A percentile compares a stretch with the other conserved stretches of the same genome.
Conservation (phyloP, 2,888 invertebrate species). For the Ophion ventricosus region DNA sequence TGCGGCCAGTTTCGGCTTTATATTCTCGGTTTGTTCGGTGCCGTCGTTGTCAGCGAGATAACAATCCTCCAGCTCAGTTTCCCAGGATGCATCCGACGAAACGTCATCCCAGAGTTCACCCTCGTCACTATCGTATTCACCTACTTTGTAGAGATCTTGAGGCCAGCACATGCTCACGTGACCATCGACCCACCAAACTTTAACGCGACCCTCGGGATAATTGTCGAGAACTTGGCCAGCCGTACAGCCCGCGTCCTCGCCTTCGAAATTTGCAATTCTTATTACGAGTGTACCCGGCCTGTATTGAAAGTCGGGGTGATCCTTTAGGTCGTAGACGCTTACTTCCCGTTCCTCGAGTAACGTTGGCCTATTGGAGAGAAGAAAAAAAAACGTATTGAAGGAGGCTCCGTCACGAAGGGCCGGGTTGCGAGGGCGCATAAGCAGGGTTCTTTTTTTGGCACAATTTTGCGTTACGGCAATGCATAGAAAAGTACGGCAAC, state of each 20-base stretch:
- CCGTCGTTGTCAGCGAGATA: slow-evolving; percentile 85
- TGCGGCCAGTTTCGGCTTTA: slow-evolving; percentile 87
- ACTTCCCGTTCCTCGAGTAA: slow-evolving; percentile 91
- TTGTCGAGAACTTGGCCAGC: slow-evolving; percentile 96
- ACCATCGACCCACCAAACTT: slow-evolving; percentile 97
- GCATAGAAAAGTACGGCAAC: too few species aligned
- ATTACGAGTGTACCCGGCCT: slow-evolving; percentile 96
- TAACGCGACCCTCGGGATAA: slow-evolving; percentile 92
- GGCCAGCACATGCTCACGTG: slow-evolving; percentile 95
- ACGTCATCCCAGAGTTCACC: slow-evolving; percentile 90
- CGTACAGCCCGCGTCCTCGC: slow-evolving; percentile 89
- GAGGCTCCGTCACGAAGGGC: too few species aligned
- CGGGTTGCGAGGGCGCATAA: too few species aligned
- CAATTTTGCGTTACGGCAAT: too few species aligned
- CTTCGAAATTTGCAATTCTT: slow-evolving; percentile 91
- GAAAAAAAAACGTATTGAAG: too few species aligned
- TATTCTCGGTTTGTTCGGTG: slow-evolving; percentile 80
- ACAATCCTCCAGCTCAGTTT: slow-evolving; percentile 89
- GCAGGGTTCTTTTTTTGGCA: too few species aligned
- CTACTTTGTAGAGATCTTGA: slow-evolving; percentile 93
- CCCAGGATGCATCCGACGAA: slow-evolving; percentile 92
- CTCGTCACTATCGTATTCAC: slow-evolving; percentile 91
- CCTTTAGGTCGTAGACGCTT: slow-evolving; percentile 97
- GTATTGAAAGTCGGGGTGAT: slow-evolving; percentile 97
- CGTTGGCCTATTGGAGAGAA: slow-evolving; percentile 85